Base-by-base conservation (phyloP, 1,140 invertebrate genomes). In the Tetranychus urticae region DNA sequence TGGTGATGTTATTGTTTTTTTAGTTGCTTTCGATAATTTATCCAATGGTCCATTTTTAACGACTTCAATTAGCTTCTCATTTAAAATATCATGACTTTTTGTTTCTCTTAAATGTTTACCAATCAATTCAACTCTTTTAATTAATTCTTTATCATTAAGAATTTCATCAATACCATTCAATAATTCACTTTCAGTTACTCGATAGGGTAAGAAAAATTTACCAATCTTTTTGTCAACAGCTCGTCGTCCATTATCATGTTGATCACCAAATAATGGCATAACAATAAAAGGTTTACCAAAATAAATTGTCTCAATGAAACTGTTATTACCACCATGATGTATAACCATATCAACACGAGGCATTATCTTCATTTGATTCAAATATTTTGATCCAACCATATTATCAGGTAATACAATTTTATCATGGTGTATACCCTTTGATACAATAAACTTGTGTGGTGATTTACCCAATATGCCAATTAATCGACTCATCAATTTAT, bases 241-340 rank as follows among this genome's bases (percentile, higher is more conserved):
- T 36, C 64, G 33, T 45, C 62, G 63, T 34, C 62, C 64, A 56
- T 65, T 65, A 47, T 65, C 63, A 35, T n/a, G 48, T 52, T 65
- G 64, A 65, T 65, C 62, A 56, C 33, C 46, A 60, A 61, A 61
- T 1, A 61, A 12, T 23, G 55, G 55, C 13, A 61, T 14, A n/a
- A 61, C 35, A 48, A 61, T 59, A 14, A 61, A 13, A 10, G 55
- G 55, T 33, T 37, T 36, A 57, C 61, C 61, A 59, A 33, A 46
- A 39, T 56, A 56, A 8, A 61, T 10, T 13, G 47, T 37, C 36
- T 61, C 61, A n/a, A 46, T 60, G 12, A 61, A 50, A 34, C 13
- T 61, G 31, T 61, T 61, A 31, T 61, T 61, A 1, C 70, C 70
- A 57, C 70, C 69, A 56, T 71, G 70, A 45, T 66, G 66, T 33